Evolutionary conservation across 2,797 vertebrate species (phyloP).

Genomic region (Helostoma temminkii): DNA sequence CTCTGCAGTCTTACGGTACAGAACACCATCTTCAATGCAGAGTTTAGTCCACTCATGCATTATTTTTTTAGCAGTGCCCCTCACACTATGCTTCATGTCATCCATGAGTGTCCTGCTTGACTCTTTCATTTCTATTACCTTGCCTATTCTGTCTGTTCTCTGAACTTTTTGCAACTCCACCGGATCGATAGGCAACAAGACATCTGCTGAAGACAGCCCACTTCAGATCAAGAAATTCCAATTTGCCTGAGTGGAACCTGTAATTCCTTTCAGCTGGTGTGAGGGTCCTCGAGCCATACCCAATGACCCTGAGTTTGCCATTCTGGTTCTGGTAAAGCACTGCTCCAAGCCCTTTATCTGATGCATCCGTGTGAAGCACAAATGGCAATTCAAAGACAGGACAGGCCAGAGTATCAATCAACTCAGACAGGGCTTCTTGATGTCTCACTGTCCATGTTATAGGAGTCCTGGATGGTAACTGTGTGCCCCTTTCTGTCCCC

Average conservation of each 20-base stretch:
- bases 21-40: not conserved
- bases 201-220: no score
- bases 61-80: not conserved
- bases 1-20: not conserved
- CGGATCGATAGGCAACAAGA: not conserved
- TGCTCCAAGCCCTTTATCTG: not conserved
- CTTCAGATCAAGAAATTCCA: no score
- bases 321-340: not conserved
- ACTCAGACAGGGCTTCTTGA: not conserved
- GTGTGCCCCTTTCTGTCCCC: not conserved
- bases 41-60: not conserved
- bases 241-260: no score
- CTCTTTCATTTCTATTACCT: not conserved
- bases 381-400: conserved; percentile 29
- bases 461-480: not conserved
- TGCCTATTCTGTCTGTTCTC: not conserved
- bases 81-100: not conserved
- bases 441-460: conserved; percentile 6
- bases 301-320: not conserved
- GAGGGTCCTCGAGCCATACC: no score
- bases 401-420: conserved; percentile 13
- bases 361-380: conserved; percentile 17
- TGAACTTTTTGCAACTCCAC: not conserved
- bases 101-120: not conserved
- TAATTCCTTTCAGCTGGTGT: no score